Percentiles rank a stretch among this genome's conserved stretches.
phyloP scores from a whole-genome alignment of 1,140 invertebrate genomes.

The Harlomillsia oculata region DNA sequence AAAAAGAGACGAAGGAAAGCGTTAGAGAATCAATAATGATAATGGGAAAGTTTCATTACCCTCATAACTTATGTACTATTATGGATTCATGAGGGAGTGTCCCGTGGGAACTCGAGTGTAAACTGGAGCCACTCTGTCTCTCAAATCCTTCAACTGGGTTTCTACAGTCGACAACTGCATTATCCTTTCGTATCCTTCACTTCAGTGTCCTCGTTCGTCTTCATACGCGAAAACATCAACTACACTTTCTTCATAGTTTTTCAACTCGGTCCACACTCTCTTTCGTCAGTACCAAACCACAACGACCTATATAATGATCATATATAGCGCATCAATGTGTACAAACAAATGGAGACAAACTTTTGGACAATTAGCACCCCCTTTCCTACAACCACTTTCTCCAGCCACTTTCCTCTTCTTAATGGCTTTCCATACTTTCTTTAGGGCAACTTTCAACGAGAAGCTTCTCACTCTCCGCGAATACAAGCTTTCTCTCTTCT shows the following conservation, averaged over 20 bases:
- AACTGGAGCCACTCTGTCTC: background rate
- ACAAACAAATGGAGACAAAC: constrained; percentile 27
- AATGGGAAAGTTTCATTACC: constrained; percentile 34
- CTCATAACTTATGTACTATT: constrained; percentile 30
- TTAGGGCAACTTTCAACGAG: no score
- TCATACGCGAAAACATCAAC: background rate
- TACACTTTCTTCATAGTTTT: background rate
- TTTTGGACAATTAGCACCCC: constrained; percentile 26
- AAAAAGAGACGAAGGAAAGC: constrained; percentile 40
- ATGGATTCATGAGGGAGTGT: constrained; percentile 23
- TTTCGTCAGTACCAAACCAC: constrained; percentile 8
- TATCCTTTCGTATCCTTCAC: background rate
- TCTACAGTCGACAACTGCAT: background rate
- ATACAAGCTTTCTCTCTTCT: no score
- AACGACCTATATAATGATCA: no score
- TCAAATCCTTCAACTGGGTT: background rate
- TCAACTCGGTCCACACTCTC: background rate
- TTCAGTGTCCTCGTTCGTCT: background rate
- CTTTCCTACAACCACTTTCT: no score
- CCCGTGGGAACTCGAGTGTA: constrained; percentile 16
- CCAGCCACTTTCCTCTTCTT: no score
- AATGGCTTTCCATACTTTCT: no score
- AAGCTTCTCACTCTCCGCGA: no score
- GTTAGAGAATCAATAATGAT: constrained; percentile 29
- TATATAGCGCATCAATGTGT: constrained; percentile 24